A percentile compares a stretch with the other conserved stretches of the same genome.
Conservation (phyloP, 2,113 vertebrate genomes). For the Bungarus multicinctus region DNA sequence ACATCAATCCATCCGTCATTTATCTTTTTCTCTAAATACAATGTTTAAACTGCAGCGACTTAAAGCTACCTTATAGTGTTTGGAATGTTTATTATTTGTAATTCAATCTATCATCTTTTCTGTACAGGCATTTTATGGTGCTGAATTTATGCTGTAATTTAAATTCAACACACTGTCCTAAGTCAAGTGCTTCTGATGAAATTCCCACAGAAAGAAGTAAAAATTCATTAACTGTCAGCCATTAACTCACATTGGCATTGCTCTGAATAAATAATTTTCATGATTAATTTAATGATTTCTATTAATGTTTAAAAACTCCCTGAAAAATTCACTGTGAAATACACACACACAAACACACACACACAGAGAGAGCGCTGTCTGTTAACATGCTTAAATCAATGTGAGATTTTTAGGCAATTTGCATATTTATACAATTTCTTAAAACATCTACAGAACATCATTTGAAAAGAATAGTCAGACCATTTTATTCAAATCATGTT, state of each 20-base stretch:
- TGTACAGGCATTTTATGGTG: conserved; percentile 32
- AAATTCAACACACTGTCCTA: conserved; percentile 29
- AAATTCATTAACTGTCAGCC: conserved; percentile 49
- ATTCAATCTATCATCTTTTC: conserved; percentile 39
- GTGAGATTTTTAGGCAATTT: not conserved
- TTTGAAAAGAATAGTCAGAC: not conserved
- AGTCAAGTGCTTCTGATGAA: conserved; percentile 36
- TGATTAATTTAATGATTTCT: conserved; percentile 29
- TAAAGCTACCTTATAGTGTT: too few species aligned
- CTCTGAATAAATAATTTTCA: conserved; percentile 30
- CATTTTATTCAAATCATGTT: conserved; percentile 18
- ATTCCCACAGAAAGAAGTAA: conserved; percentile 36
- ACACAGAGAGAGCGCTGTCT: not conserved
- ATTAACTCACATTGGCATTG: conserved; percentile 36
- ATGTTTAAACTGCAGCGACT: conserved; percentile 25
- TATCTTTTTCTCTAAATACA: conserved; percentile 12
- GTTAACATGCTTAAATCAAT: not conserved
- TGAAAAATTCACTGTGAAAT: conserved; percentile 6
- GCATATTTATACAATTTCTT: conserved; percentile 1
- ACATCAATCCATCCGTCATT: conserved; percentile 24
- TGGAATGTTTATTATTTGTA: conserved; percentile 42
- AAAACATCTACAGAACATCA: not conserved
- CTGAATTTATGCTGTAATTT: conserved; percentile 53
- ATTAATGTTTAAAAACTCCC: conserved; percentile 39
- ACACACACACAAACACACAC: too few species aligned